Conservation (phyloP, 2,113 vertebrate genomes). For the Gopherus evgoodei region DNA sequence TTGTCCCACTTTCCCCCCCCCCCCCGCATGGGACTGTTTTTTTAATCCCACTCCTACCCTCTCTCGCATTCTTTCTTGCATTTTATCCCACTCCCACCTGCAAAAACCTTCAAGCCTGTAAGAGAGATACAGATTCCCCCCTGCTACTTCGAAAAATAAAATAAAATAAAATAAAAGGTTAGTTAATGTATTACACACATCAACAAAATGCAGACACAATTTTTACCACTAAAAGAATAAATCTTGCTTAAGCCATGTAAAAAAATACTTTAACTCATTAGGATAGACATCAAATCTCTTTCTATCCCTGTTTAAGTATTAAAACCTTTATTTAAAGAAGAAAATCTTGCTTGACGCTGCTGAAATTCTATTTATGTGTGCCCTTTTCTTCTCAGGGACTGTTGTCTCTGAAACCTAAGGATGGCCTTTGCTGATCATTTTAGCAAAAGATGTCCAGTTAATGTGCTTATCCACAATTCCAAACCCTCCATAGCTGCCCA, state of each 20-base stretch:
- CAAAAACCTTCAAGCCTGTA: not conserved
- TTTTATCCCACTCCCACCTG: not conserved
- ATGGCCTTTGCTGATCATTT: not conserved
- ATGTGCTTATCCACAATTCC: not conserved
- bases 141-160: not conserved
- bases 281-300: not conserved
- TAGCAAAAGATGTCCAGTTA: not conserved
- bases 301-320: not conserved
- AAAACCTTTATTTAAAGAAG: not conserved
- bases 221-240: not conserved
- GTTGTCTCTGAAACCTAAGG: not conserved
- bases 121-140: not conserved
- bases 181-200: too few relatives aligned
- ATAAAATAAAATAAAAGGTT: not conserved
- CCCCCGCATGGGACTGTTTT: too few relatives aligned
- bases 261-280: not conserved
- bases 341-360: not conserved
- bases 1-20: too few relatives aligned
- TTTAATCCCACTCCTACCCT: too few relatives aligned
- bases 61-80: not conserved
- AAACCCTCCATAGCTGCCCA: not conserved
- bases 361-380: not conserved
- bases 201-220: not conserved
- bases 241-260: not conserved
- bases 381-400: not conserved